Evolutionary conservation across 1,140 invertebrate genomes (phyloP), one percentile per base, ranked within the genome.

Genomic region (Drosophila yakuba): DNA sequence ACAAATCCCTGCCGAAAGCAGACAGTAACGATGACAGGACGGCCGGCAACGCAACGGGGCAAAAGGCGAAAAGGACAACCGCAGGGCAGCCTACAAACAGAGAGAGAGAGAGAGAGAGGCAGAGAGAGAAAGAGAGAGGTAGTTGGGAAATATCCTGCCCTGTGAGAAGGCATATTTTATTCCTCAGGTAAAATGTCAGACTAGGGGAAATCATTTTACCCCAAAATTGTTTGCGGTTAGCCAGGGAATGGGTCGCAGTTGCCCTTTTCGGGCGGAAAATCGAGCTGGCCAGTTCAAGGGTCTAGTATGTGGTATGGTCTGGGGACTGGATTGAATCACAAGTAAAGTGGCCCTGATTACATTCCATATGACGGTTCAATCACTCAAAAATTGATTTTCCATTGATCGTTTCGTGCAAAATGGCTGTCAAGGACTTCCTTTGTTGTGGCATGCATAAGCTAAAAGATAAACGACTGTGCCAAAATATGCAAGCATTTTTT

Each of bases 1-100:
- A 89, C 85, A 84, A 84, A 90, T 84, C 82, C 82, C 82, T 86
- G 82, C 82, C 78, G 82, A 86, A 86, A 86, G 82, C 82, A 85
- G 82, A 85, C 82, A 85, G 73, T 77, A 80, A 85, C 81, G 81
- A 85, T 85, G 81, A 85, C 81, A 79, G 60, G 55, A 43, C 60
- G 60, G 55, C 60, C 60, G 75, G 80, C 66, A 77, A 60, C 45
- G 66, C 61, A 44, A 57, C 45, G 38, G 36, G 60, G 55, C 60
- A 60, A 63, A 63, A 63, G 75, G 75, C 56, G 64, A 61, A 59
- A 61, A 50, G 60, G 68, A 78, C 71, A 74, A 74, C 71, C 71
- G 58, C 61, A 61, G 54, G 55, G 45, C 45, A 41, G 50, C 36
- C 36, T 32, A 3, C 32, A 48, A 28, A 32, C 14, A 20, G 43